phyloP scores from a whole-genome alignment of 2,113 vertebrate genomes.

The Talpa occidentalis region DNA sequence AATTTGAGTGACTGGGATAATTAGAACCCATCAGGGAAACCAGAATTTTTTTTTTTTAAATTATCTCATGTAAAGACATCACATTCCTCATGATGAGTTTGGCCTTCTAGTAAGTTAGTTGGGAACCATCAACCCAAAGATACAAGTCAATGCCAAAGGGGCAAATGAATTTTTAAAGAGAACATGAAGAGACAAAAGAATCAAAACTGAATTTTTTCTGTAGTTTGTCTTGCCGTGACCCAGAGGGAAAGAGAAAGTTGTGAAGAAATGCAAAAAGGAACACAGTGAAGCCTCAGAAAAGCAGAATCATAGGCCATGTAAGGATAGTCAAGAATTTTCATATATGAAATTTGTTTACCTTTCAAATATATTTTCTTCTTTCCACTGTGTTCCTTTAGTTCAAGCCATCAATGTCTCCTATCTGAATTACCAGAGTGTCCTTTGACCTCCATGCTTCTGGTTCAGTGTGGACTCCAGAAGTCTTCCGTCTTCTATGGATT shows the following conservation, averaged over 20 bases:
- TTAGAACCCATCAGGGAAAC: not conserved
- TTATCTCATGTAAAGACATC: not conserved
- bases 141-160: not conserved
- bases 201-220: not conserved
- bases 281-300: too few relatives aligned
- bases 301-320: not conserved
- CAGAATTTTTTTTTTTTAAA: not conserved
- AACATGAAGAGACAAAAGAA: not conserved
- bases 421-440: not conserved
- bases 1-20: conserved; percentile 14
- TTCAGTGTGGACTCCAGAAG: not conserved
- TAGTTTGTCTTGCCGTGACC: not conserved
- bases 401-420: too few relatives aligned
- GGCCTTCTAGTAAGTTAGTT: not conserved
- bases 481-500: not conserved
- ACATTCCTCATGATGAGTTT: not conserved
- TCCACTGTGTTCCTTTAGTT: not conserved
- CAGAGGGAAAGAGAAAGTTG: not conserved
- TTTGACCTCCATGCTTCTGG: not conserved
- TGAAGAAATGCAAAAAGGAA: not conserved
- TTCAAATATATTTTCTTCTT: not conserved
- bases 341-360: not conserved
- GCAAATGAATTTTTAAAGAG: not conserved
- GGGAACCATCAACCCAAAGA: not conserved
- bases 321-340: not conserved